Evolutionary conservation across 2,797 vertebrate species (phyloP).

Genomic region (Muscicapa comitata): DNA sequence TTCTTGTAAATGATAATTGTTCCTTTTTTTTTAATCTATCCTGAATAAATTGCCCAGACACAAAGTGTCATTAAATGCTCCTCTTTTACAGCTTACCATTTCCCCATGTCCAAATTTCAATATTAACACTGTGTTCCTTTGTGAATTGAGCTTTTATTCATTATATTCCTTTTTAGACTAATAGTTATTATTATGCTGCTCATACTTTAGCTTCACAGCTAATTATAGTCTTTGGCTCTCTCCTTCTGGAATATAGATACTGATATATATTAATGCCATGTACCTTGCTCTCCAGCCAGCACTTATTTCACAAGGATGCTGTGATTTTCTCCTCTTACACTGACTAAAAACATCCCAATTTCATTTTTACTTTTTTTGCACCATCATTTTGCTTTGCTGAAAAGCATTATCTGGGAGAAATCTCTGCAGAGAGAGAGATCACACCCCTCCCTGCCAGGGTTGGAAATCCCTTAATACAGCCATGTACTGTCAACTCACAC

Average conservation of each 20-base stretch:
- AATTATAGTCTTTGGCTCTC: conserved; percentile 59
- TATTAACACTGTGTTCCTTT: conserved; percentile 40
- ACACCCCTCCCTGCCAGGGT: not conserved
- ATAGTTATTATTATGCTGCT: conserved; percentile 63
- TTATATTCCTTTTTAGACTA: conserved; percentile 36
- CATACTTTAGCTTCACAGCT: conserved; percentile 54
- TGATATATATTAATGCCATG: conserved; percentile 33
- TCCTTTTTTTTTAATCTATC: not conserved
- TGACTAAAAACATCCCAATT: not conserved
- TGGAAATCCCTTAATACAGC: conserved; percentile 39
- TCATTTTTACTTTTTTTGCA: not conserved
- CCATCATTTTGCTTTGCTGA: not conserved
- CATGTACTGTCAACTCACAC: conserved; percentile 27
- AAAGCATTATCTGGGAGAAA: not conserved
- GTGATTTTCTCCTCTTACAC: conserved; percentile 13
- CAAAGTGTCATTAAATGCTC: conserved; percentile 1
- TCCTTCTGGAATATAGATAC: conserved; percentile 50
- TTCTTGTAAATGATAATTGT: not conserved
- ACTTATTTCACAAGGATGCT: not conserved
- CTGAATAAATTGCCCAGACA: conserved; percentile 2
- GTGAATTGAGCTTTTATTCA: conserved; percentile 51
- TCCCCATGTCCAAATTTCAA: conserved; percentile 30
- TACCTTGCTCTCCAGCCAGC: conserved; percentile 28
- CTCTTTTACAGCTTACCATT: not conserved
- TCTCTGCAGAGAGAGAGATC: not conserved